Evolutionary conservation across 2,113 vertebrate genomes (phyloP).

Genomic region (Patagioenas fasciata): DNA sequence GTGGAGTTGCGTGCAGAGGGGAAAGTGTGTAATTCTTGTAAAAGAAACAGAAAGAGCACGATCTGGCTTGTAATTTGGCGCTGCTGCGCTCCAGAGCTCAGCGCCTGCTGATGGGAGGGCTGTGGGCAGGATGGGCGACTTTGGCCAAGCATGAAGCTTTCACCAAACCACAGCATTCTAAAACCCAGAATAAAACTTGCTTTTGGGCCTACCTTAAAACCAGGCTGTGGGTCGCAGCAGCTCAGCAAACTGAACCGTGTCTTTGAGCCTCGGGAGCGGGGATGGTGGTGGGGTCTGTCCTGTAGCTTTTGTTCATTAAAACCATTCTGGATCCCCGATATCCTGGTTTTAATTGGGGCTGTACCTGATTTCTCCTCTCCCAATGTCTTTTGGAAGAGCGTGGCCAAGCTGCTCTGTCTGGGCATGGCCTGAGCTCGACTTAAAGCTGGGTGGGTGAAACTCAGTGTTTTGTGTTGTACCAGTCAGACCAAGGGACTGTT

Average conservation of each 20-base stretch:
- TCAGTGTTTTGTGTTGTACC: background rate
- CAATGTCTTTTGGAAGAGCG: background rate
- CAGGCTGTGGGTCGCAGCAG: background rate
- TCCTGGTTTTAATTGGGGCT: background rate
- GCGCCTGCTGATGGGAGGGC: rapidly evolving
- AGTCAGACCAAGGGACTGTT: background rate
- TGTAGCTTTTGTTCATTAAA: background rate
- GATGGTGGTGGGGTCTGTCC: background rate
- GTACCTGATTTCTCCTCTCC: background rate
- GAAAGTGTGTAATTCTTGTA: background rate
- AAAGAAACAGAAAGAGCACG: background rate
- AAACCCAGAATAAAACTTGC: background rate
- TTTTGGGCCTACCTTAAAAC: background rate
- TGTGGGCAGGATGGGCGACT: rapidly evolving
- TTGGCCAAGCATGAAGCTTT: background rate
- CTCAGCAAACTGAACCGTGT: background rate
- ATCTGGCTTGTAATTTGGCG: background rate
- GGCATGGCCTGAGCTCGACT: background rate
- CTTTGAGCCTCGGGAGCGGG: background rate
- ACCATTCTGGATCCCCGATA: background rate
- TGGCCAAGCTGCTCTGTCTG: background rate
- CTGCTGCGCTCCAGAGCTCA: background rate
- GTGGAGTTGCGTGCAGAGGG: rapidly evolving
- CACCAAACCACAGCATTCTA: background rate
- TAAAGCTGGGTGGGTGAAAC: background rate